These are phyloP conservation scores for Pedicia rivosa DNA, from an alignment of 2,888 invertebrate genomes.

Conservation along the genomic window DNA sequence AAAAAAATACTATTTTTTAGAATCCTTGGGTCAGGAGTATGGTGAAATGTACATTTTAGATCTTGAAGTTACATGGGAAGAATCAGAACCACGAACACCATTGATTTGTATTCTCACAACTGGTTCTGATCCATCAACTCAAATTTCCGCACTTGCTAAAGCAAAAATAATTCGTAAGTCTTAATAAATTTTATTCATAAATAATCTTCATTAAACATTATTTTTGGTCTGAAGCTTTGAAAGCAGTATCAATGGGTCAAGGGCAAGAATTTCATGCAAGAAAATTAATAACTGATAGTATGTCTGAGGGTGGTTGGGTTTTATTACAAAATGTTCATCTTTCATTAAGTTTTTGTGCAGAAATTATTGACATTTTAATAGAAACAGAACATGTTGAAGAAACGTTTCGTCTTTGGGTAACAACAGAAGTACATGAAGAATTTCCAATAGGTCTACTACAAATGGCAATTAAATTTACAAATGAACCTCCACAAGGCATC, in stretches of 20 bases:
- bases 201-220: neutral
- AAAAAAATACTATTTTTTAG: conserved; percentile 24
- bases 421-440: conserved; percentile 83
- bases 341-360: conserved; percentile 86
- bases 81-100: conserved; percentile 77
- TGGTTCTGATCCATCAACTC: conserved; percentile 93
- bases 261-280: conserved; percentile 82
- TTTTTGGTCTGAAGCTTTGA: conserved; percentile 36
- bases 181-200: neutral
- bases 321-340: conserved; percentile 90
- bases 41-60: conserved; percentile 87
- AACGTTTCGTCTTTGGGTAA: conserved; percentile 81
- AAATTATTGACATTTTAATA: conserved; percentile 76
- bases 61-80: conserved; percentile 76
- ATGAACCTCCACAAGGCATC: conserved; percentile 94
- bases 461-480: conserved; percentile 94
- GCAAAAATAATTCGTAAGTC: conserved; percentile 63
- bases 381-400: conserved; percentile 73
- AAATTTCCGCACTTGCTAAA: conserved; percentile 77
- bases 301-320: conserved; percentile 80
- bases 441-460: conserved; percentile 80
- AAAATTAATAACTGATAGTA: conserved; percentile 63
- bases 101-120: conserved; percentile 86
- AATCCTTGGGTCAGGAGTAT: conserved; percentile 72
- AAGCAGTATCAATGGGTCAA: conserved; percentile 94